A percentile compares a stretch with the other conserved stretches of the same genome.
Evolutionary conservation across 2,888 invertebrate genomes (phyloP).

Genomic region (Allacma fusca): DNA sequence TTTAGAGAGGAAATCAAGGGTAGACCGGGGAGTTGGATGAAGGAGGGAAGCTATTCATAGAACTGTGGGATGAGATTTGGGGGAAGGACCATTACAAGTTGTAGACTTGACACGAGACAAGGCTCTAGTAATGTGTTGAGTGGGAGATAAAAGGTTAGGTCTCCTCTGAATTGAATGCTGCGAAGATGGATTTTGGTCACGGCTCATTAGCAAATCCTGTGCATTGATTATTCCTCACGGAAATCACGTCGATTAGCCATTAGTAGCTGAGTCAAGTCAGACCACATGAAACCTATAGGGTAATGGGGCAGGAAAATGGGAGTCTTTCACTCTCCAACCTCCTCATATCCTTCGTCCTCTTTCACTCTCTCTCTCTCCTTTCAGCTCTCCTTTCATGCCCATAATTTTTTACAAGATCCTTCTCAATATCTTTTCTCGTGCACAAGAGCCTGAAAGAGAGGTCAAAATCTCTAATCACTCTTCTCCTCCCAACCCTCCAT

Average conservation of each 20-base stretch:
- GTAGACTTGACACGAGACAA: constrained; percentile 14
- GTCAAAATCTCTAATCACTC: constrained; percentile 32
- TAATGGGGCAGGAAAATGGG: constrained; percentile 42
- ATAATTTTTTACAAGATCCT: neutral
- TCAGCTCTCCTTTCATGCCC: neutral
- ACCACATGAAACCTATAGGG: constrained; percentile 38
- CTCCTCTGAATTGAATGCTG: constrained; percentile 25
- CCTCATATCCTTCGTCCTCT: neutral
- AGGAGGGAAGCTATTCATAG: too few species aligned
- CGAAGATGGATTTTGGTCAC: constrained; percentile 57
- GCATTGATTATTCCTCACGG: constrained; percentile 53
- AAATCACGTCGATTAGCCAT: constrained; percentile 58
- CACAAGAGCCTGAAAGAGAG: too few species aligned
- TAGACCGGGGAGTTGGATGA: neutral
- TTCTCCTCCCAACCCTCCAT: neutral
- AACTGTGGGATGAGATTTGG: neutral
- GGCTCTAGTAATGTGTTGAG: constrained; percentile 25
- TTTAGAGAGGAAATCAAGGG: constrained; percentile 6
- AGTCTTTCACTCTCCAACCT: neutral
- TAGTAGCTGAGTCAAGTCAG: constrained; percentile 43
- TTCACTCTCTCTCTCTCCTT: constrained; percentile 7
- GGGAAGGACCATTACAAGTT: constrained; percentile 16
- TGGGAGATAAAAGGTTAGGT: constrained; percentile 33
- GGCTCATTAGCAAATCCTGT: constrained; percentile 57
- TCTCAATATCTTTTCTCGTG: neutral